phyloP scores from a whole-genome alignment of 2,113 vertebrate species.

The Sprattus sprattus region DNA sequence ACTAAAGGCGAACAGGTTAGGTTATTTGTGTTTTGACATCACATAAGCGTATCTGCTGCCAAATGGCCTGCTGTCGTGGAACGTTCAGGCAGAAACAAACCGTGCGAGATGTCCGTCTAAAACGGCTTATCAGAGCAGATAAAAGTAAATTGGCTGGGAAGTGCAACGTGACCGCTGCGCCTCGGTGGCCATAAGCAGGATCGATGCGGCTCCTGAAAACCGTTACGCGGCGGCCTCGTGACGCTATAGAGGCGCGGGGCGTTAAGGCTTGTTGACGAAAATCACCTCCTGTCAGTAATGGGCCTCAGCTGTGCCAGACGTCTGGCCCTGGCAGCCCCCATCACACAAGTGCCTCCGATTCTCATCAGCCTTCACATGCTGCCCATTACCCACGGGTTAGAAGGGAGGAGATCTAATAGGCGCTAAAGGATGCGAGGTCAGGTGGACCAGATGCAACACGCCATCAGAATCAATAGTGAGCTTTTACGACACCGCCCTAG shows the following conservation, averaged over 20 bases:
- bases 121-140: constrained; percentile 68
- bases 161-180: constrained; percentile 47
- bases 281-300: constrained; percentile 60
- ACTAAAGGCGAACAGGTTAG: constrained; percentile 24
- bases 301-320: constrained; percentile 63
- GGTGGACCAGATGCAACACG: not conserved
- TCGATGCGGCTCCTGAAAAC: constrained; percentile 59
- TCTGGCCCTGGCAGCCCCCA: constrained; percentile 19
- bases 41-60: constrained; percentile 22
- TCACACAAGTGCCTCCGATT: constrained; percentile 49
- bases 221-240: constrained; percentile 47
- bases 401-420: constrained; percentile 44
- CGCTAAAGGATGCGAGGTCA: constrained; percentile 43
- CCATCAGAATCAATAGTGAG: constrained; percentile 40
- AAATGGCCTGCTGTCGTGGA: constrained; percentile 44
- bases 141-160: constrained; percentile 67
- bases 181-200: constrained; percentile 56
- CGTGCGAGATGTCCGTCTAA: constrained; percentile 59
- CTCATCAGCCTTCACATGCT: constrained; percentile 48
- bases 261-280: constrained; percentile 34
- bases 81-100: constrained; percentile 36
- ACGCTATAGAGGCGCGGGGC: constrained; percentile 31
- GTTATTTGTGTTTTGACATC: constrained; percentile 27
- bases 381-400: constrained; percentile 41
- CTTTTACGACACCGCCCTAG: constrained; percentile 22